Base-by-base conservation (phyloP, 2,888 invertebrate genomes). In the Eupithecia dodoneata region DNA sequence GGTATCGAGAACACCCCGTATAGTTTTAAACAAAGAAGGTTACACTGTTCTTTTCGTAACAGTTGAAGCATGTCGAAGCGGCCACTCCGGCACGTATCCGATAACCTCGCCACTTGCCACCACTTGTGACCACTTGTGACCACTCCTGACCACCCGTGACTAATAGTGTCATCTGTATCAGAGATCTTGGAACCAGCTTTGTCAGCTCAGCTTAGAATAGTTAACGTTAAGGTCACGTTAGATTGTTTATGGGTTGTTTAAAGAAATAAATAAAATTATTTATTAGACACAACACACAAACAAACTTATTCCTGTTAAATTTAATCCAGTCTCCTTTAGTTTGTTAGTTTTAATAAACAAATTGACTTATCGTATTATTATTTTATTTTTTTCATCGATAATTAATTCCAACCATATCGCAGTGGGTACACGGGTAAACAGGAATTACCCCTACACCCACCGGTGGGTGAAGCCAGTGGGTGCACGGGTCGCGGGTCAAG, bases 31-130 rank as follows among this genome's bases (percentile, higher is more conserved):
- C 15, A 59, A 7, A 41, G 41, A 66, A 42, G 66, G 42, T 15
- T 66, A 65, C 41, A 65, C 3, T 5, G 66, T 66, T 45, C 69
- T 45, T 45, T 45, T 69, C 69, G 66, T 42, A 45, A 44, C 18
- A 69, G n/a, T 70, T 70, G 45, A 30, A 47, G 18, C 18, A 30
- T 12, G 2, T 18, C 10, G 18, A 30, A 49, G 12, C 30, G 13
- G 30, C 70, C 70, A 47, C 70, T 49, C 45, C 5, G 0, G 47
- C 70, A 70, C 70, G 47, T 70, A 45, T 70, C 69, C 45, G n/a
- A 47, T 70, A n/a, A 47, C 70, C 13, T 70, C 10, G 44, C 44
- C 7, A n/a, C 69, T 18, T 4, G 9, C 12, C 12, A 12, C 47
- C 18, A 30, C 47, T 30, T 47, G 7, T 15, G 44, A 44, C 67